Evolutionary conservation across 2,888 invertebrate species (phyloP), one percentile per base, ranked within the genome.

Genomic region (Mamestra brassicae): DNA sequence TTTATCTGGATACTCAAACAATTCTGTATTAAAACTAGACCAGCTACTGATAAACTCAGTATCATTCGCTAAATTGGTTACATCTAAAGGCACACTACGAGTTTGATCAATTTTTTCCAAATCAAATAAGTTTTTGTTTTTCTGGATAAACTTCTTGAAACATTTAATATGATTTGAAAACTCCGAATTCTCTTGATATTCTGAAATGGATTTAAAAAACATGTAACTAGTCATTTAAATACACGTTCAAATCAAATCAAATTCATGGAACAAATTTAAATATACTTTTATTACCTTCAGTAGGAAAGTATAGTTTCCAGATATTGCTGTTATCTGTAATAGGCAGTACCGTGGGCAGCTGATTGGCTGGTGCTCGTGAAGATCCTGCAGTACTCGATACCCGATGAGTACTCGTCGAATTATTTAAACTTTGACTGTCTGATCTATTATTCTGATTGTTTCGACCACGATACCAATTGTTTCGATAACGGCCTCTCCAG

Each of bases 221-320:
- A 17, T 15, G 5, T 15, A 50, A 11, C 62, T 45, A 36, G 10
- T 10, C 15, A 5, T 4, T 13, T 11, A 26, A 34, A 4, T 47
- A 68, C 10, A 67, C 38, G 38, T 52, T 4, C 26, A 26, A 26
- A 26, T 26, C 26, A 26, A 26, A 17, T 0, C 50, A 57, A 52
- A 11, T 55, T 72, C 5, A 38, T 26, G 15, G 8, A 61, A 61
- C 38, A 47, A 10, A 42, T 26, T 8, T 15, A 26, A 60, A 34
- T 70, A n/a, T 71, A n/a, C 45, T 68, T 69, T 67, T 69, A 17
- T 87, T 92, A 97, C 98, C 97, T 96, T 98, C 97, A 71, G 97
- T 96, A 55, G 98, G 97, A 92, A 98, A 98, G 94, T 99, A 99
- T 11, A 98, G 93, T 83, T 97, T 97, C 98, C 98, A 98, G 36